Conservation (phyloP, 2,113 vertebrate genomes). For the Notiomystis cincta region DNA sequence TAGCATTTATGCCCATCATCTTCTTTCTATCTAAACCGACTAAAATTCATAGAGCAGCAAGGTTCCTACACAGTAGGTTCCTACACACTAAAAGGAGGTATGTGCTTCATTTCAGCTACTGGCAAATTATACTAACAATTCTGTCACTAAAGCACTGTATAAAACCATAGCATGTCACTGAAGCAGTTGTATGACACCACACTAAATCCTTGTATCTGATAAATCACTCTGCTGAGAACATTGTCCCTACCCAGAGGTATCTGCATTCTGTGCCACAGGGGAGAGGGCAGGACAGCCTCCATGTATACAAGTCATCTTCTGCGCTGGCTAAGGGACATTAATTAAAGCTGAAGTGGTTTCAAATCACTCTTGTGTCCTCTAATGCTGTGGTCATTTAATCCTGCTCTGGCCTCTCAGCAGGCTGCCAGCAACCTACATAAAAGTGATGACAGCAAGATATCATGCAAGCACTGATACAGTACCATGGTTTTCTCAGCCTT, state of each 20-base stretch:
- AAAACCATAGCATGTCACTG: neutral
- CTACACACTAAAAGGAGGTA: neutral
- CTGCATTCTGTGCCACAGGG: neutral
- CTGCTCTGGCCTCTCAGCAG: neutral
- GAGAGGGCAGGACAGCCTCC: neutral
- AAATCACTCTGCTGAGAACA: neutral
- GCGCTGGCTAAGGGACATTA: neutral
- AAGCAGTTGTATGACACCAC: neutral
- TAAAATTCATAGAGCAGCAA: neutral
- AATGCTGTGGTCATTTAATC: neutral
- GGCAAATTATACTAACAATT: neutral
- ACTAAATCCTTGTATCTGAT: neutral
- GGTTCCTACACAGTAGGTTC: fast-evolving
- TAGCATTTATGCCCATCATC: neutral
- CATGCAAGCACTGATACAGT: neutral
- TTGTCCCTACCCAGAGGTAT: neutral
- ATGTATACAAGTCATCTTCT: fast-evolving
- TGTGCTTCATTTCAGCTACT: neutral
- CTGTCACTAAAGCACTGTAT: neutral
- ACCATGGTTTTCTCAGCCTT: neutral
- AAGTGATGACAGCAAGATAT: neutral
- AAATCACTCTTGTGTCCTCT: neutral
- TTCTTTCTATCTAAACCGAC: neutral
- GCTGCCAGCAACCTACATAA: neutral
- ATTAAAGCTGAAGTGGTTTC: neutral